These are phyloP conservation scores for Thalpophila matura DNA, from an alignment of 2,888 invertebrate genomes.

Conservation along the genomic window DNA sequence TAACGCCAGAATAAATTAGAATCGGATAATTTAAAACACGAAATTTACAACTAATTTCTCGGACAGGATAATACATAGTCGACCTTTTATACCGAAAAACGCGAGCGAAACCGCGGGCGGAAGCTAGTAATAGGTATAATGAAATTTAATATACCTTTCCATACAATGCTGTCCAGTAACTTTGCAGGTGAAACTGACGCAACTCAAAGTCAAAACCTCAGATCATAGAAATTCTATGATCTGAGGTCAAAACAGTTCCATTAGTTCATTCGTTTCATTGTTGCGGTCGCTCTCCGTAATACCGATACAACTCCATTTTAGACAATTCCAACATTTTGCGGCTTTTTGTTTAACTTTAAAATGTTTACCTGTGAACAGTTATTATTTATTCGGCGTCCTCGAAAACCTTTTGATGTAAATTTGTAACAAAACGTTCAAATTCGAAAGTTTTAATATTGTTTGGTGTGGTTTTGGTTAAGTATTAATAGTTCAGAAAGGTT, in stretches of 20 bases:
- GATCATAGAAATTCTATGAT: too few species aligned
- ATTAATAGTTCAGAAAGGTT: slow-evolving; percentile 34
- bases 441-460: slow-evolving; percentile 55
- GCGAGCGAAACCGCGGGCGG: too few species aligned
- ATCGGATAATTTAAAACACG: too few species aligned
- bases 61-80: too few species aligned
- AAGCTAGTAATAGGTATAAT: too few species aligned
- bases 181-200: slow-evolving; percentile 23
- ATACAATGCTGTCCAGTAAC: slow-evolving; percentile 10
- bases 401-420: slow-evolving; percentile 56
- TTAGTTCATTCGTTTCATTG: slow-evolving; percentile 37
- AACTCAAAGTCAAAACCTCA: slow-evolving; percentile 39
- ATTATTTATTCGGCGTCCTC: slow-evolving; percentile 43
- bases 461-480: slow-evolving; percentile 38
- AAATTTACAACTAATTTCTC: too few species aligned
- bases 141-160: not conserved
- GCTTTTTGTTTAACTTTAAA: slow-evolving; percentile 53
- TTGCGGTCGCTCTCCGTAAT: slow-evolving; percentile 31
- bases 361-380: slow-evolving; percentile 43
- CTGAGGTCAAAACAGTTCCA: slow-evolving; percentile 31
- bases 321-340: slow-evolving; percentile 33
- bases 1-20: too few species aligned
- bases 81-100: too few species aligned
- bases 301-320: slow-evolving; percentile 36
- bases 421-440: slow-evolving; percentile 34